Evolutionary conservation across 1,140 invertebrate species (phyloP).

Genomic region (Wasmannia auropunctata): DNA sequence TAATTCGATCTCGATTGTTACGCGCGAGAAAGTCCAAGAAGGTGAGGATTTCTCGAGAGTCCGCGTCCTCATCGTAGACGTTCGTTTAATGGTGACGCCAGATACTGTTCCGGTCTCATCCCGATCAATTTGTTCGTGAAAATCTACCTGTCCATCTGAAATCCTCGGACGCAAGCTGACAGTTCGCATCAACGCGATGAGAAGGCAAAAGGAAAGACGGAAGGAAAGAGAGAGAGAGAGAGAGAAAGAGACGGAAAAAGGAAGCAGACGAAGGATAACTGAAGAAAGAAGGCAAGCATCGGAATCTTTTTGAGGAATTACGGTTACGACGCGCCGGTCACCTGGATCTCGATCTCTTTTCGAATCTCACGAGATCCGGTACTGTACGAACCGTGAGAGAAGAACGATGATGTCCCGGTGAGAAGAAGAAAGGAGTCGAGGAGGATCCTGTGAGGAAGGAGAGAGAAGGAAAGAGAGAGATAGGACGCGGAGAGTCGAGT

Average conservation of each 20-base stretch:
- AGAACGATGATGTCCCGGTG: conserved; percentile 37
- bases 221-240: not conserved
- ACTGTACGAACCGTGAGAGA: conserved; percentile 23
- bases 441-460: conserved; percentile 25
- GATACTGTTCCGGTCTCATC: conserved; percentile 51
- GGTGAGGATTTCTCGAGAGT: conserved; percentile 22
- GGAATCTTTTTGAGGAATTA: conserved; percentile 56
- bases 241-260: not conserved
- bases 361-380: conserved; percentile 23
- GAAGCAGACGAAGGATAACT: not conserved
- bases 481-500: conserved; percentile 12
- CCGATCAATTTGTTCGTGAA: conserved; percentile 66
- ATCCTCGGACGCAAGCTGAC: conserved; percentile 11
- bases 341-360: conserved; percentile 25
- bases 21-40: conserved; percentile 13
- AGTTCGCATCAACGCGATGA: not conserved
- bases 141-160: conserved; percentile 63
- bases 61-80: not conserved
- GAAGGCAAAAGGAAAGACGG: not conserved
- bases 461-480: conserved; percentile 51
- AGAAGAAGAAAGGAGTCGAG: conserved; percentile 16
- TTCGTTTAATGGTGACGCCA: conserved; percentile 10
- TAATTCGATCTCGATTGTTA: conserved; percentile 41
- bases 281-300: conserved; percentile 14
- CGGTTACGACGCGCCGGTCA: conserved; percentile 43